These are phyloP conservation scores for Phania funesta DNA, from an alignment of 2,888 invertebrate genomes.

Conservation along the genomic window DNA sequence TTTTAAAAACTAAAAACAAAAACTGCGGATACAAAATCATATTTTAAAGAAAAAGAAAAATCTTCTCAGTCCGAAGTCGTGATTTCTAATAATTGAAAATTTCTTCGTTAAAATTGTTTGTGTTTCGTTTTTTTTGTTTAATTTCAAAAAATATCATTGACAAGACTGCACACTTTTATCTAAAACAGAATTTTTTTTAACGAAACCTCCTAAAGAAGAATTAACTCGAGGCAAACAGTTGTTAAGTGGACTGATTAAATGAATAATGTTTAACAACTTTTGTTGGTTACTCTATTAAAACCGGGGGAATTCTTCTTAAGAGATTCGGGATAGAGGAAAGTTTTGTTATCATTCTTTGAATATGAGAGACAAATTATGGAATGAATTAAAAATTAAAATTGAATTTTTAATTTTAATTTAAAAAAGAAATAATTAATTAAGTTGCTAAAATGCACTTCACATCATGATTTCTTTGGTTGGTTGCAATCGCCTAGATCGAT, in stretches of 20 bases:
- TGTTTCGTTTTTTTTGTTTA: conserved; percentile 9
- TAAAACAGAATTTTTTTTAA: conserved; percentile 61
- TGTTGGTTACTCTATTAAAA: background rate
- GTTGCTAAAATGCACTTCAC: no score
- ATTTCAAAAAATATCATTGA: conserved; percentile 44
- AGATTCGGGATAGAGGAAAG: background rate
- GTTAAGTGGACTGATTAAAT: conserved; percentile 38
- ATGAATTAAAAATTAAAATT: no score
- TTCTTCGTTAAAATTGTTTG: background rate
- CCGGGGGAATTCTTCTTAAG: conserved; percentile 21
- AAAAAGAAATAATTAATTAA: no score
- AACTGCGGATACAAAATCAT: background rate
- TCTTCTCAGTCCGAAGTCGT: conserved; percentile 51
- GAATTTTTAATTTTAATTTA: no score
- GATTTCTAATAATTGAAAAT: conserved; percentile 61
- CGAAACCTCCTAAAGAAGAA: conserved; percentile 54
- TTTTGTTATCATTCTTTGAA: conserved; percentile 19
- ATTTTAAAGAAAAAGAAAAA: background rate
- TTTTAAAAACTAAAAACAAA: background rate
- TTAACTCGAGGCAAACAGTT: background rate
- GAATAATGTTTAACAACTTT: conserved; percentile 29
- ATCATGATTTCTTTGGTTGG: no score
- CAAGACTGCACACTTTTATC: conserved; percentile 31
- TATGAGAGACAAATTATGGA: background rate
- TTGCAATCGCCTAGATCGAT: no score